Evolutionary conservation across 2,797 vertebrate species (phyloP), one percentile per base, ranked within the genome.

Genomic region (Periophthalmus magnuspinnatus): DNA sequence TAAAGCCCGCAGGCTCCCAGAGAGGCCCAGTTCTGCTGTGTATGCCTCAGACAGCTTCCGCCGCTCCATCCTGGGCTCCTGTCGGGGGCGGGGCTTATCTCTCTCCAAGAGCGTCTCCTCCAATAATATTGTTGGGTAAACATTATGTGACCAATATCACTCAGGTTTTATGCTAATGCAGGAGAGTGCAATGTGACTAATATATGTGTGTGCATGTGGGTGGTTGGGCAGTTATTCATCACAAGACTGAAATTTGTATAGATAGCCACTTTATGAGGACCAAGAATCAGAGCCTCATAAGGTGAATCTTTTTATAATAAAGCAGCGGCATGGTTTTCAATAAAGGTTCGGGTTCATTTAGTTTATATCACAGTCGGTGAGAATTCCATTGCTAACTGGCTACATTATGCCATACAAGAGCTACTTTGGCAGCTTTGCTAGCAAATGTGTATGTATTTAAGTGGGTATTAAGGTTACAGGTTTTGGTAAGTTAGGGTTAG

Each of bases 81-180:
- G 95, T 2, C 92, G 95, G 0, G 93, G 93, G 28, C 94, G 95
- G 6, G 83, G 93, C 22, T 76, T 97, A 0, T 94, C 94, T 5
- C 90, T 98, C n/a, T 96, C 96, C 81, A 98, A 97, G 86, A 97
- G 96, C 0, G 95, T 98, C 66, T 97, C 96, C 69, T 97, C 96
- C 64, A 97, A 96, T 86, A 97, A 98, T 85, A 97, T 97, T 21
- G 92, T 94, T 0, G 96, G 96, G 96, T 97, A 79, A 95, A 55
- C 52, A 55, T 22, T 7, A 54, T 54, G 50, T 1, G 50, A 54
- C 48, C 13, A 45, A n/a, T 8, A n/a, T 50, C 48, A 50, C 17
- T 48, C 14, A 50, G 16, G 17, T 50, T 50, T 50, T 16, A 17
- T 19, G 48, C 48, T 17, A n/a, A 50, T 50, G 17, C 48, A 50